These are phyloP conservation scores for Macaria notata DNA, from an alignment of 2,888 invertebrate species.

Conservation along the genomic window DNA sequence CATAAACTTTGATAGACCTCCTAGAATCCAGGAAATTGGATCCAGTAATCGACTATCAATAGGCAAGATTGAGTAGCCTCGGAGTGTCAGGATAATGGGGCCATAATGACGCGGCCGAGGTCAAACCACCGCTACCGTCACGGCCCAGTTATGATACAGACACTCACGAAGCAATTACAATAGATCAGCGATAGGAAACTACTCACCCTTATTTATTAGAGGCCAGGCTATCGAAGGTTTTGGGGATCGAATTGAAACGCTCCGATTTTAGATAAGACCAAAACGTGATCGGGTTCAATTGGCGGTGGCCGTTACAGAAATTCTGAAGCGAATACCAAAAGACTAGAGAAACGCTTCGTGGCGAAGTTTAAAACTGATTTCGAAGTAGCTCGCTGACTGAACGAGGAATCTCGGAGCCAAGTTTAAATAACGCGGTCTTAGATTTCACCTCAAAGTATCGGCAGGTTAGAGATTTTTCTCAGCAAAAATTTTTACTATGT, in stretches of 20 bases:
- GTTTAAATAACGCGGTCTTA: constrained; percentile 4
- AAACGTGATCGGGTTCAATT: constrained; percentile 24
- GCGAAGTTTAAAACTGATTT: constrained; percentile 5
- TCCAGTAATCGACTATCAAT: constrained; percentile 29
- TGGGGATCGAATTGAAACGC: constrained; percentile 24
- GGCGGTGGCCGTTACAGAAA: constrained; percentile 10
- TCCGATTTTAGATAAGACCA: constrained; percentile 21
- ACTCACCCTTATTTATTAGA: constrained; percentile 24
- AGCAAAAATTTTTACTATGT: too few relatives aligned
- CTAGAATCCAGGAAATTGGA: constrained; percentile 22
- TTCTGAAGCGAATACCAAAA: constrained; percentile 10
- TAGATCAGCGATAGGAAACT: constrained; percentile 23
- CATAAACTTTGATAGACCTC: too few relatives aligned
- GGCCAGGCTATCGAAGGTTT: constrained; percentile 23
- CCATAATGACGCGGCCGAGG: constrained; percentile 28
- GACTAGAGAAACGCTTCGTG: constrained; percentile 7
- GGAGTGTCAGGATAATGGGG: constrained; percentile 27
- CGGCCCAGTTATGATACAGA: constrained; percentile 29
- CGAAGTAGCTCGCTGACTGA: background rate
- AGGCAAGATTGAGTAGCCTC: constrained; percentile 26
- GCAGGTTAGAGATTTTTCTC: too few relatives aligned
- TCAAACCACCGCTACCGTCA: constrained; percentile 21
- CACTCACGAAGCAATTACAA: constrained; percentile 31
- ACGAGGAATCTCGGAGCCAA: background rate
- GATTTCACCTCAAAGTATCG: background rate